Evolutionary conservation across 1,140 invertebrate species (phyloP), one percentile per base, ranked within the genome.

Genomic region (Monochamus saltuarius): DNA sequence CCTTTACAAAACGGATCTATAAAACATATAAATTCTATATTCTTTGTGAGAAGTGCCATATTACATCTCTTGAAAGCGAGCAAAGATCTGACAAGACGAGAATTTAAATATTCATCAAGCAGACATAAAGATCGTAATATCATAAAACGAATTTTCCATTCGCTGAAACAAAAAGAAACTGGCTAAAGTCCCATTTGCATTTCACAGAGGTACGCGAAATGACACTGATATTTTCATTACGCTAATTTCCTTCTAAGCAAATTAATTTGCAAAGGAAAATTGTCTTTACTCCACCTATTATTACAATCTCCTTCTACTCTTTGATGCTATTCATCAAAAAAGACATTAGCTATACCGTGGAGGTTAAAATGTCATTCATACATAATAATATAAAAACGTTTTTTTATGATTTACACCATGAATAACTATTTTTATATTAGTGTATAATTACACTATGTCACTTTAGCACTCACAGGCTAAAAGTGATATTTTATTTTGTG

Each of bases 81-180:
- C 62, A 58, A 63, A 62, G 62, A 68, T 65, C 71, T 62, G 71
- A 67, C 67, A 69, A 71, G 71, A 65, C 46, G 55, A 54, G 39
- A 69, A 71, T 68, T 74, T 72, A 74, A 74, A 74, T 74, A 74
- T 74, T 74, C 73, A 74, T 73, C 67, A 66, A 58, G 59, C 70
- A 73, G 73, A 74, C 73, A 70, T 70, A 73, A 74, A 74, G 73
- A 71, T 69, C 66, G 60, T 74, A 73, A 74, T 74, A 72, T 70
- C 62, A 63, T 73, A 74, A 74, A 74, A 73, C 70, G 71, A 73
- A 72, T 73, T 74, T 74, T 74, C 66, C 73, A 69, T 73, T 72
- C 67, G 60, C 66, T 70, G 46, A 60, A 66, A 66, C 53, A 55
- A 50, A 62, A 61, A 59, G 58, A 63, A 64, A 59, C 47, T 50